These are phyloP conservation scores for Cyclina sinensis DNA, from an alignment of 1,140 invertebrate species.

Conservation along the genomic window DNA sequence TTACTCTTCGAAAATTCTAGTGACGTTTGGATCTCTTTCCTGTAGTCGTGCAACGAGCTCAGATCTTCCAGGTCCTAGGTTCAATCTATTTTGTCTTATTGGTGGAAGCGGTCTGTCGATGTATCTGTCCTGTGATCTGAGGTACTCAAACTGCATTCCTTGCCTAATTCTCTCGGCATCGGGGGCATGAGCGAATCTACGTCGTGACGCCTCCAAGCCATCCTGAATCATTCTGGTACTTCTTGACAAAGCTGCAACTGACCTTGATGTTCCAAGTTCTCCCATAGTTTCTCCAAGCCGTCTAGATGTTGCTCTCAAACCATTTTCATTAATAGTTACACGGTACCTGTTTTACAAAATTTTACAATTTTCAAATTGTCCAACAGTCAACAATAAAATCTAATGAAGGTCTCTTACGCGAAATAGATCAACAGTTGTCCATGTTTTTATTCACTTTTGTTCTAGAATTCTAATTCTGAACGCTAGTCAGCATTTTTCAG, in stretches of 20 bases:
- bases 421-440: no score
- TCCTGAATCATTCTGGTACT: conserved; percentile 4
- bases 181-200: background rate
- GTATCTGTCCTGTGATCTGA: conserved; percentile 10
- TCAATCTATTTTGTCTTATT: background rate
- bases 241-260: background rate
- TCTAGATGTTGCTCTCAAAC: conserved; percentile 4
- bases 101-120: conserved; percentile 29
- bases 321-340: background rate
- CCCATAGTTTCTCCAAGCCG: background rate
- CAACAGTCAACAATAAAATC: no score
- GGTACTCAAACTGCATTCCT: background rate
- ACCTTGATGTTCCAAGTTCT: background rate
- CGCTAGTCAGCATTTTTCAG: no score
- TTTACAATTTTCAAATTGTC: no score
- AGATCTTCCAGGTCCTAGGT: conserved; percentile 50
- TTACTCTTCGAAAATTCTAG: background rate
- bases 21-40: background rate
- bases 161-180: background rate
- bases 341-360: background rate
- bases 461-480: no score
- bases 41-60: background rate
- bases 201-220: background rate
- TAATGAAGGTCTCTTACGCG: no score
- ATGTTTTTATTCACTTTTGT: no score